Base-by-base conservation (phyloP, 2,113 vertebrate genomes). In the Rattus rattus region DNA sequence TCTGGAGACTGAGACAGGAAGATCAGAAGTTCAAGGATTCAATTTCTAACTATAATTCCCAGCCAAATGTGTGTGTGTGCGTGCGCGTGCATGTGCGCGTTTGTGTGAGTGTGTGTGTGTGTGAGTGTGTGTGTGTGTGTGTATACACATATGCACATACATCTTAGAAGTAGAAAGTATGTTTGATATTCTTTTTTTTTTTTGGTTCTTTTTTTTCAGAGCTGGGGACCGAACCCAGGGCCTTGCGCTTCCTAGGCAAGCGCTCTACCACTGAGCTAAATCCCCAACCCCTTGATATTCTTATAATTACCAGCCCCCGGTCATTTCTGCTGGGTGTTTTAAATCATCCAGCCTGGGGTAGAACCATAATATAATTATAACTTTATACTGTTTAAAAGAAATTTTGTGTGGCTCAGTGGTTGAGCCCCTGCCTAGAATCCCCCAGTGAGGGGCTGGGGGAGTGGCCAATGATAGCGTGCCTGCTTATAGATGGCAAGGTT, bases 361-460 rank as follows among this genome's bases (percentile, higher is more conserved):
- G 14, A 85, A 77, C 56, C 59, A 84, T 84, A 43, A 28, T 61
- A 83, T 61, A 19, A 7, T 33, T 80, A 56, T 17, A 39, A 47
- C n/a, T 63, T 83, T 61, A 63, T 63, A 63, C 59, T 84, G n/a
- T 43, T 93, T 73, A 77, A 95, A 93, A 96, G 19, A 89, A 88
- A 85, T 8, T 49, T 88, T 77, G 52, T 65, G 11, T 83, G 19
- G 52, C 79, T 43, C 22, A 61, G 2, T 83, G 80, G 56, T 14
- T 19, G 13, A 47, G 39, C 26, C 24, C 16, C 83, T 47, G 39
- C 26, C 61, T 85, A 69, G 67, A 69, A 69, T 6, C 30, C 63
- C 67, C 67, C 67, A 69, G 30, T 33, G 67, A 69, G 67, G 30
- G 67, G 30, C 30, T 69, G 67, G 61, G 12, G 13, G 26, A 1